Evolutionary conservation across 2,113 vertebrate species (phyloP).

Genomic region (Mesoclemmys tuberculata): DNA sequence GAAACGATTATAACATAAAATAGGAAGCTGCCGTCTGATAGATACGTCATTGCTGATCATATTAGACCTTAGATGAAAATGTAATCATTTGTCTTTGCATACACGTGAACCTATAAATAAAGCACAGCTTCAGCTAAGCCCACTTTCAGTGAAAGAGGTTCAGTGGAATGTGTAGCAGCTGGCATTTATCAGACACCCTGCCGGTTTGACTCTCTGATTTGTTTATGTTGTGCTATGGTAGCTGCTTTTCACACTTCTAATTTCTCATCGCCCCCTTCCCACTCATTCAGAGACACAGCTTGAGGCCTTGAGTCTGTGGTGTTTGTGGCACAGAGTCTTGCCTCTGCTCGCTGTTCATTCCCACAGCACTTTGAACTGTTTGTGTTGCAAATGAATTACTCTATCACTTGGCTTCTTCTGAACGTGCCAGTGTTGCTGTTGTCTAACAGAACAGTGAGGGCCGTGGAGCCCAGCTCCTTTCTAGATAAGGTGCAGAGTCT

Average conservation of each 20-base stretch:
- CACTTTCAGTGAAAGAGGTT: not conserved
- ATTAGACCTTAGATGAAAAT: not conserved
- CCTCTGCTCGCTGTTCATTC: not conserved
- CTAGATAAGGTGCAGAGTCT: not conserved
- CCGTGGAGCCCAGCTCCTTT: not conserved
- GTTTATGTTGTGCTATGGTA: not conserved
- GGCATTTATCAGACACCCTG: not conserved
- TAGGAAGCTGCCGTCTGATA: too few species aligned
- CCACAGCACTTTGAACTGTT: not conserved
- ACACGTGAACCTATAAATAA: not conserved
- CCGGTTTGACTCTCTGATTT: not conserved
- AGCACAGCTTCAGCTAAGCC: not conserved
- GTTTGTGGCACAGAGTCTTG: not conserved
- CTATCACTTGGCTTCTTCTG: not conserved
- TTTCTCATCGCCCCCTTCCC: not conserved
- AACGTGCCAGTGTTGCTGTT: not conserved
- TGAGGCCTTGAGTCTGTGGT: not conserved
- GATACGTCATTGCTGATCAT: not conserved
- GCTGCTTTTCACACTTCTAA: not conserved
- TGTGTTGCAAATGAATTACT: not conserved
- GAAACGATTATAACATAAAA: accelerated
- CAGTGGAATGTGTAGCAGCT: not conserved
- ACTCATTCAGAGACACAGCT: not conserved
- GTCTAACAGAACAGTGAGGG: too few species aligned
- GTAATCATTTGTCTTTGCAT: accelerated